Base-by-base conservation (phyloP, 2,113 vertebrate genomes). In the Hipposideros armiger region DNA sequence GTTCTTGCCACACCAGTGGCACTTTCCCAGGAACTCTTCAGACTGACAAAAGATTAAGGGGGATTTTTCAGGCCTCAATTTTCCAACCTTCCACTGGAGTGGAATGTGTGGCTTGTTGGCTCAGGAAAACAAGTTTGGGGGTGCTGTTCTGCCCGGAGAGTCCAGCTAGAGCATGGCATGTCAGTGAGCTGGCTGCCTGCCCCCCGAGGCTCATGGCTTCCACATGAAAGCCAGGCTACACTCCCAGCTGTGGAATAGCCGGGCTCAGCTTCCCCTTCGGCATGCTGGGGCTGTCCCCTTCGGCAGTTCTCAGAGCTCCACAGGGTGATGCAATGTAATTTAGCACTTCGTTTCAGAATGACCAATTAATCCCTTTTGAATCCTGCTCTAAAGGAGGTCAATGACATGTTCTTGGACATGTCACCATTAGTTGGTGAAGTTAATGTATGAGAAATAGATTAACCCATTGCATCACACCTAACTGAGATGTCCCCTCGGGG, bases 121-220 rank as follows among this genome's bases (percentile, higher is more conserved):
- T 96, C 82, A 74, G 95, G 82, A 93, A 97, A 96, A 52, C n/a
- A 64, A 78, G 70, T 11, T 17, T 69, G 4, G 16, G 5, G 11
- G 40, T n/a, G 5, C 6, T 7, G 14, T 40, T 96, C 36, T 94
- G 80, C 81, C 95, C 76, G 56, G 84, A 76, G 83, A 95, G 67
- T 56, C 87, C 78, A 82, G 9, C 0, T 42, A 92, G 45, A 97
- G 58, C n/a, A n/a, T 50, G 40, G 22, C 17, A 4, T 24, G 24
- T 42, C n/a, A 78, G 60, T 97, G 95, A 97, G 47, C 0, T 14
- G 92, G 96, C 95, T 90, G 17, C 92, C 85, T 97, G 91, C 88
- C 90, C 94, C 95, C 97, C 67, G 90, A 96, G 96, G 82, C 86
- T 64, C 86, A 87, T 73, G 78, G 88, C 64, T 93, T 95, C 85